Percentiles rank a stretch among this genome's conserved stretches.
phyloP scores from a whole-genome alignment of 2,113 vertebrate genomes.

The Abramis brama region DNA sequence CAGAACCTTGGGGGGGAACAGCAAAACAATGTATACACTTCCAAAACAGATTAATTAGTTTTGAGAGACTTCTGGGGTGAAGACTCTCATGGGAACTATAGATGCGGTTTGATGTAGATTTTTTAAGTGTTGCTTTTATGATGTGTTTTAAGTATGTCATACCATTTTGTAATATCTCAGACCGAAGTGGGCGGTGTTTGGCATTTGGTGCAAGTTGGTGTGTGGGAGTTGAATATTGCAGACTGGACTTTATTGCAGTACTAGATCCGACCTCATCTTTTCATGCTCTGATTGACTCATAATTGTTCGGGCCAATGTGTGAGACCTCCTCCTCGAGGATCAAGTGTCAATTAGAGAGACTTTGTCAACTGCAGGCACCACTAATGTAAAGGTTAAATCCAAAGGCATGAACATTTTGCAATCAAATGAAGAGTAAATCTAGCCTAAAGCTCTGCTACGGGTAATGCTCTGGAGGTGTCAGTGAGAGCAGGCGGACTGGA shows the following conservation, averaged over 20 bases:
- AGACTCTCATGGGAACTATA: background rate
- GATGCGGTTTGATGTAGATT: background rate
- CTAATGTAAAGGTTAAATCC: constrained; percentile 42
- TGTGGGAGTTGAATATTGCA: constrained; percentile 45
- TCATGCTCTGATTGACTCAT: constrained; percentile 23
- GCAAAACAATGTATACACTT: background rate
- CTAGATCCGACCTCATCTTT: constrained; percentile 1
- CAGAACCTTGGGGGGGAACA: background rate
- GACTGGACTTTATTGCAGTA: constrained; percentile 29
- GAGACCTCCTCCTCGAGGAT: constrained; percentile 33
- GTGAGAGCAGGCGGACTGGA: background rate
- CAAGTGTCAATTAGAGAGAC: constrained; percentile 51
- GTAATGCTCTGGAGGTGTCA: background rate
- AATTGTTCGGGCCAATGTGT: constrained; percentile 36
- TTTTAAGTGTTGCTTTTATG: background rate
- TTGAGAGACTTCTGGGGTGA: background rate
- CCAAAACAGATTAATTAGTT: background rate
- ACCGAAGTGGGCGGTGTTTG: constrained; percentile 26
- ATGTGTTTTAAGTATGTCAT: constrained; percentile 2
- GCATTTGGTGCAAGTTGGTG: constrained; percentile 32
- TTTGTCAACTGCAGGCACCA: constrained; percentile 16
- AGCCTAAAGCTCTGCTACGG: background rate
- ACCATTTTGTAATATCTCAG: constrained; percentile 24
- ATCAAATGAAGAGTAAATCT: constrained; percentile 6
- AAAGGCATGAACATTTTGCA: constrained; percentile 19